Evolutionary conservation across 92 coral and sea anemone genomes (phyloP).

Genomic region (Micromussa lordhowensis): DNA sequence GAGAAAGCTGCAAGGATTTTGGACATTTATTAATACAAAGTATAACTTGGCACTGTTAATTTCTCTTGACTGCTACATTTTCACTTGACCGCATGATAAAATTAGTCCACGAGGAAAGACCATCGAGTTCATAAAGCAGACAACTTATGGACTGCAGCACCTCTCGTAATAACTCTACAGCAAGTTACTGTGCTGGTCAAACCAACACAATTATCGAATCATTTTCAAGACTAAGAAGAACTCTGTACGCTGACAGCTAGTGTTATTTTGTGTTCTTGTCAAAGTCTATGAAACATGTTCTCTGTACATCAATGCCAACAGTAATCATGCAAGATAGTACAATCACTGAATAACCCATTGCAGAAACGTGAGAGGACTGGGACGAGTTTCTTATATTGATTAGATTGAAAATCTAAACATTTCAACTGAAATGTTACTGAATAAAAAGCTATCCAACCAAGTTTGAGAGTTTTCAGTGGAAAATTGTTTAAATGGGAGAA

Average conservation of each 20-base stretch:
- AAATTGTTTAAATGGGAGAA: too few relatives aligned
- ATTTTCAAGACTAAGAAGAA: too few relatives aligned
- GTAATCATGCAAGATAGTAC: background rate
- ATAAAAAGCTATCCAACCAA: too few relatives aligned
- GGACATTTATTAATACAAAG: background rate
- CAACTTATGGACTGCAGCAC: background rate
- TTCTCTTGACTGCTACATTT: background rate
- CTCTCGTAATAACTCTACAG: background rate
- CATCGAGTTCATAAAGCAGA: background rate
- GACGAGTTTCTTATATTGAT: too few relatives aligned
- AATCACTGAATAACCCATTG: background rate
- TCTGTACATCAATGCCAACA: background rate
- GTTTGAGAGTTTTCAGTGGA: too few relatives aligned
- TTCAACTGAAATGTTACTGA: too few relatives aligned
- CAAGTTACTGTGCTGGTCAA: background rate
- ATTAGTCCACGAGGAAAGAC: background rate
- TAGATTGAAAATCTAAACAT: too few relatives aligned
- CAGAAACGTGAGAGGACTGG: too few relatives aligned
- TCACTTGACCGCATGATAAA: background rate
- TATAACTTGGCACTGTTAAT: background rate
- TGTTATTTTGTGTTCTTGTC: too few relatives aligned
- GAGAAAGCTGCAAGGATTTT: background rate
- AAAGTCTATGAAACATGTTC: too few relatives aligned
- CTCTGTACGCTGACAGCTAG: too few relatives aligned
- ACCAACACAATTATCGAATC: too few relatives aligned